Base-by-base conservation (phyloP, 2,888 invertebrate genomes). In the Lysandra bellargus region DNA sequence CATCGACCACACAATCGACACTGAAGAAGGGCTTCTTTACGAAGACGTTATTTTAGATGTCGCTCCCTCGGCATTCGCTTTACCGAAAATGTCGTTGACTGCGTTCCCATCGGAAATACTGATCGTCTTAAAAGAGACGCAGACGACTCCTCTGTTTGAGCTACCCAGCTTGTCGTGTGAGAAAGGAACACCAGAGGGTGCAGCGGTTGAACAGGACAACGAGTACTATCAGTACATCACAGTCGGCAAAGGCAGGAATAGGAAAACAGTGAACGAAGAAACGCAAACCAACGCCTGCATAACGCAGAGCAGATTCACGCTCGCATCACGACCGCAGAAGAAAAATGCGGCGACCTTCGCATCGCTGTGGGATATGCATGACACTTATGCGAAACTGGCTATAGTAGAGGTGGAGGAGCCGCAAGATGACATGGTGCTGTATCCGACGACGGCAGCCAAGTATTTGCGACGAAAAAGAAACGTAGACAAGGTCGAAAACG, bases 361-460 rank as follows among this genome's bases (percentile, higher is more conserved):
- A 0, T 97, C 97, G 0, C 94, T 96, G 85, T 98, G 97, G 95
- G 97, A 97, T 83, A 97, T 97, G 96, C 96, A 96, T 84, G 97
- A 97, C 85, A 96, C 96, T 0, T 97, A 96, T 83, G 91, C 92
- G 6, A 90, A 90, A 77, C 84, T 95, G 53, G 91, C 92, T n/a
- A 85, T 85, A 81, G 82, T 86, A 4, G 84, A 83, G 73, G 83
- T 84, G 1, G 84, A 84, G n/a, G 89, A 89, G 80, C 88, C 90
- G 75, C 89, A 91, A 12, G 95, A 95, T 73, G 92, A 93, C 81
- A 92, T 95, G 89, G 93, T 95, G 9, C 82, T 94, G 85, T 93
- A 93, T 81, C 92, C 92, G 83, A 88, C 92, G 7, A 91, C 91
- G 14, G 89, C 89, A 12, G 87, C 90, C 0, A 83, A 84, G 73